Conservation (phyloP, 2,888 invertebrate genomes). For the Ectropis crepuscularia region DNA sequence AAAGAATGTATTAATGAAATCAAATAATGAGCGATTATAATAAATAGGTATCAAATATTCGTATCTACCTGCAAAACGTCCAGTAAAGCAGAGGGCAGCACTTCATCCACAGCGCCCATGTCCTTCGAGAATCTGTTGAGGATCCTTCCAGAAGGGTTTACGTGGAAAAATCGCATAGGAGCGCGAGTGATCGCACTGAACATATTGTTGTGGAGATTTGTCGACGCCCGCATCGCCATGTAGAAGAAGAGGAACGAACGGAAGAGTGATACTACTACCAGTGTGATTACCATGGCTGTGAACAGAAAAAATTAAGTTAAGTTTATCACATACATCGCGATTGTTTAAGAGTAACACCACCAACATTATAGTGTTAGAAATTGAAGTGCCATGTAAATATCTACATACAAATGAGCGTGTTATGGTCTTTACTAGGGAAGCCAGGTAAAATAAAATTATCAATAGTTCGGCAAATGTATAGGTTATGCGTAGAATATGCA, state of each 20-base stretch:
- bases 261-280: slow-evolving; percentile 77
- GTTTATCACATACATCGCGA: too few species aligned
- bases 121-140: slow-evolving; percentile 96
- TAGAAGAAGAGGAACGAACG: slow-evolving; percentile 86
- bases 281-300: slow-evolving; percentile 77
- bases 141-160: slow-evolving; percentile 92
- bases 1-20: too few species aligned
- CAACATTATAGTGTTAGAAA: too few species aligned
- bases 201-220: slow-evolving; percentile 92
- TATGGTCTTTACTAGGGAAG: too few species aligned
- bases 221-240: slow-evolving; percentile 90
- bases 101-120: slow-evolving; percentile 89
- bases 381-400: too few species aligned
- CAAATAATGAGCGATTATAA: too few species aligned
- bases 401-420: too few species aligned
- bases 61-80: slow-evolving; percentile 82
- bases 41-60: too few species aligned
- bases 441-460: too few species aligned
- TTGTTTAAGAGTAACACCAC: too few species aligned
- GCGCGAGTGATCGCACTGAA: slow-evolving; percentile 92
- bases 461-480: too few species aligned
- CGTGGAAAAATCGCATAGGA: slow-evolving; percentile 94
- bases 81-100: slow-evolving; percentile 85
- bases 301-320: neutral
- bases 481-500: too few species aligned